Evolutionary conservation across 1,140 invertebrate species (phyloP), one percentile per base, ranked within the genome.

Genomic region (Apis cerana): DNA sequence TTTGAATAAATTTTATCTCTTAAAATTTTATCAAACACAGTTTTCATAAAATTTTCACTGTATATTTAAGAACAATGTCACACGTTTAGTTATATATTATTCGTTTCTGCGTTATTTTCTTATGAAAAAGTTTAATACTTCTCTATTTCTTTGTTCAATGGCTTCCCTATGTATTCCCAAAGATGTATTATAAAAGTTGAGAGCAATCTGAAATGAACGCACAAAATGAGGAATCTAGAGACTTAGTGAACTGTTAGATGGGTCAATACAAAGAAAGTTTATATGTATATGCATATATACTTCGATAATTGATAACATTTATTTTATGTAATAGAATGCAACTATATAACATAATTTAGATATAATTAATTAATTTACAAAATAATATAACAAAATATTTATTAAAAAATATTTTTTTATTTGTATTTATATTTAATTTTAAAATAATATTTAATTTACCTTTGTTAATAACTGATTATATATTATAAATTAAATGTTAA

Each of bases 161-260:
- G 83, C 80, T 85, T 77, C 83, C 65, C 52, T 70, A 78, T 61
- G 79, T 61, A 74, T 75, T 58, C 21, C 1, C 21, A 50, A 65
- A 59, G 23, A 21, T 19, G 56, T 65, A 61, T 50, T 27, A 61
- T 43, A 33, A 64, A 85, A 72, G 87, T 88, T 88, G 87, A 88
- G 87, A 88, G 75, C 86, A 85, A 75, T 85, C 86, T 88, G 86
- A 88, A 67, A 82, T 15, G 72, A 80, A 65, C 23, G 50, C 56
- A 61, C 48, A 23, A 64, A 80, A 43, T n/a, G 13, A 59, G 27
- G 23, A 54, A 19, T 52, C 48, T 68, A 68, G 64, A 59, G 80
- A 59, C 27, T 58, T 80, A 54, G 50, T 33, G 71, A 56, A 70
- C 56, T 82, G 69, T 76, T 75, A 83, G 59, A 77, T 67, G 70